Percentiles rank a stretch among this genome's conserved stretches.
Conservation (phyloP, 2,888 invertebrate genomes). For the Lithophane socia region DNA sequence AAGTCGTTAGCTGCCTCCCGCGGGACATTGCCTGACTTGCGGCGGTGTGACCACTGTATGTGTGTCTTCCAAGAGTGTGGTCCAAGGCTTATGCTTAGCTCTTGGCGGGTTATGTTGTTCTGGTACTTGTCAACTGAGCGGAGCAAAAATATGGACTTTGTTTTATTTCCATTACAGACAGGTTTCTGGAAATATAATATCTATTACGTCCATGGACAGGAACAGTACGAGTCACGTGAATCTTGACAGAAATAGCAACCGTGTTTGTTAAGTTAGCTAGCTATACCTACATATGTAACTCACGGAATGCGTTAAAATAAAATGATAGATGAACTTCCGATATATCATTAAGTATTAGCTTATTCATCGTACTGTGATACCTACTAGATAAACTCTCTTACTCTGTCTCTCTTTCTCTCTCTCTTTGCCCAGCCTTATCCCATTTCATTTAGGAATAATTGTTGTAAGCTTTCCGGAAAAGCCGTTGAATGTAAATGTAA, state of each 20-base stretch:
- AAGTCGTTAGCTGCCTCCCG: constrained; percentile 54
- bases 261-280: no score
- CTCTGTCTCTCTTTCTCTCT: no score
- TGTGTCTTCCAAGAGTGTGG: constrained; percentile 29
- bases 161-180: background rate
- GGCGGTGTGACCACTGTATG: constrained; percentile 33
- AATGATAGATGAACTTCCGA: background rate
- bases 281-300: no score
- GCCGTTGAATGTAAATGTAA: background rate
- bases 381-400: no score
- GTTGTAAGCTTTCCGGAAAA: background rate
- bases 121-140: constrained; percentile 2
- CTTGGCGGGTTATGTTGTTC: constrained; percentile 27
- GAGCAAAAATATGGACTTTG: background rate
- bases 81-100: constrained; percentile 9
- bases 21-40: constrained; percentile 42
- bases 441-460: no score
- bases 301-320: background rate
- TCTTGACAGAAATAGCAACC: background rate
- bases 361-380: background rate
- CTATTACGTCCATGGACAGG: background rate
- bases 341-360: background rate
- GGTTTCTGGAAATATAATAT: background rate
- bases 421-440: no score
- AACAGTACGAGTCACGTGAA: background rate